A percentile compares a stretch with the other conserved stretches of the same genome.
Conservation (phyloP, 2,888 invertebrate genomes). For the Elegia similella region DNA sequence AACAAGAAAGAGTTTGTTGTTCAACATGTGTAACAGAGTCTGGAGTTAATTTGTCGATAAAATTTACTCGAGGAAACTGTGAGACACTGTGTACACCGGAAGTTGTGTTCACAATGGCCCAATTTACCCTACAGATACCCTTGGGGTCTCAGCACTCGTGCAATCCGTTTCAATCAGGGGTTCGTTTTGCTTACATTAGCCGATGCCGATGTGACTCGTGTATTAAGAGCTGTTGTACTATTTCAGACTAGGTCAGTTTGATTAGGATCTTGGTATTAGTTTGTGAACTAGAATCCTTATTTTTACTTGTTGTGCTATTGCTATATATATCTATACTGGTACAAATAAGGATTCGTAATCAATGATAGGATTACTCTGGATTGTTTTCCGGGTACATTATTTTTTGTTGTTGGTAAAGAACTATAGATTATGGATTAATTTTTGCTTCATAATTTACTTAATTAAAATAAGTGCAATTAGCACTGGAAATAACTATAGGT, state of each 20-base stretch:
- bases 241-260: constrained; percentile 4
- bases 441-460: too few species aligned
- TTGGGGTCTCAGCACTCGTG: constrained; percentile 27
- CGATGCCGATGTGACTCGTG: constrained; percentile 35
- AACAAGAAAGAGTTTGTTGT: too few species aligned
- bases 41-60: background rate
- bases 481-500: too few species aligned
- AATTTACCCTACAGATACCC: constrained; percentile 10
- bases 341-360: too few species aligned
- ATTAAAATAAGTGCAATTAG: too few species aligned
- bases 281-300: too few species aligned
- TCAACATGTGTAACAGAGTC: background rate
- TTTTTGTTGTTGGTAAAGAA: too few species aligned
- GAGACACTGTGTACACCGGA: background rate
- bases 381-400: too few species aligned
- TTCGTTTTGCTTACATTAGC: constrained; percentile 40
- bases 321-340: too few species aligned
- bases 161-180: constrained; percentile 41
- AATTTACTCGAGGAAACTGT: background rate
- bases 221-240: constrained; percentile 15
- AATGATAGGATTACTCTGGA: too few species aligned
- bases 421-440: too few species aligned
- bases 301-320: too few species aligned
- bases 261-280: background rate
- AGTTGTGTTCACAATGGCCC: constrained; percentile 11